A percentile compares a stretch with the other conserved stretches of the same genome.
phyloP scores from a whole-genome alignment of 2,113 vertebrate species.

The Sebastes schlegelii region DNA sequence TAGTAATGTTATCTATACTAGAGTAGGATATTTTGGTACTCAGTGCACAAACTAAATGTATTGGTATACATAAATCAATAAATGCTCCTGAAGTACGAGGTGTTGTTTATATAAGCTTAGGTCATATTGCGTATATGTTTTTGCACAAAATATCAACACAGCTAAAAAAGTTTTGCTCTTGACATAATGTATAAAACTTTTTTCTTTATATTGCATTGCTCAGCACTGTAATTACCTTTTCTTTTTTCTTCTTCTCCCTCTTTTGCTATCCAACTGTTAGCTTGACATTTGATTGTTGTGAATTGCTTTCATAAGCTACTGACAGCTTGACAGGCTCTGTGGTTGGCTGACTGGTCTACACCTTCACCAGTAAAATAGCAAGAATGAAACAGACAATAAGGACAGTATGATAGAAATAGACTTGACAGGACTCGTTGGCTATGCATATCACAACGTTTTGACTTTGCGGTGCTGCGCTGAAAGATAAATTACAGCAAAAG shows the following conservation, averaged over 20 bases:
- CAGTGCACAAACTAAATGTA: not conserved
- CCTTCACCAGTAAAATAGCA: constrained; percentile 53
- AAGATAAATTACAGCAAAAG: constrained; percentile 35
- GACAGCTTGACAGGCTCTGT: constrained; percentile 59
- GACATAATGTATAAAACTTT: constrained; percentile 19
- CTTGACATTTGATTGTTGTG: constrained; percentile 55
- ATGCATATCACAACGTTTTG: constrained; percentile 41
- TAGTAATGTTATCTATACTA: not conserved
- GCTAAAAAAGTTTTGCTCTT: not conserved
- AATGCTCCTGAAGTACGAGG: no score
- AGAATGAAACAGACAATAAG: constrained; percentile 38
- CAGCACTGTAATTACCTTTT: constrained; percentile 45
- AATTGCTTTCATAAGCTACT: constrained; percentile 56
- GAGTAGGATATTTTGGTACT: not conserved
- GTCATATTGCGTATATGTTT: not conserved
- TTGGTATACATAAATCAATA: not conserved
- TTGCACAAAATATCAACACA: not conserved
- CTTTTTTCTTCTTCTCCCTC: constrained; percentile 28
- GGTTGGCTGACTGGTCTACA: constrained; percentile 51
- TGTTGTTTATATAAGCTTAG: not conserved
- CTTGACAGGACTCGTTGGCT: constrained; percentile 22
- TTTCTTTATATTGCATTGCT: constrained; percentile 10
- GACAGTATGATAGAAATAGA: constrained; percentile 24
- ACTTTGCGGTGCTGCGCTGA: constrained; percentile 8
- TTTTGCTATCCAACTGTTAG: constrained; percentile 23